These are phyloP conservation scores for Trichomalopsis sarcophagae DNA, from an alignment of 1,140 invertebrate species.

Conservation along the genomic window DNA sequence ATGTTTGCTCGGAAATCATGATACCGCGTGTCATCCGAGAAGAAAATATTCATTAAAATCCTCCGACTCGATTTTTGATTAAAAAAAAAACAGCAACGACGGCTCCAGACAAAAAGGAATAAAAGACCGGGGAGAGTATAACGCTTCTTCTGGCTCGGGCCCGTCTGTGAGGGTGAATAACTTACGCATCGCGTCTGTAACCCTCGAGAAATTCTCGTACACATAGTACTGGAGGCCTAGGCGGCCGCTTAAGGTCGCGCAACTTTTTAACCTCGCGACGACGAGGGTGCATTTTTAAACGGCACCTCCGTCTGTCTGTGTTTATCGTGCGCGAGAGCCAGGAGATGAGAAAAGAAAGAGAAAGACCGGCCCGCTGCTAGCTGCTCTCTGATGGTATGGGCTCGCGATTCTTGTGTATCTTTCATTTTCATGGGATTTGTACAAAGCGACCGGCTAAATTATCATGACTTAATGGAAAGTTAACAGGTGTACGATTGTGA, in stretches of 20 bases:
- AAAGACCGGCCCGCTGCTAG: not conserved
- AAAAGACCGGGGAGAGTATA: conserved; percentile 15
- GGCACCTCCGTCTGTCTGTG: conserved; percentile 18
- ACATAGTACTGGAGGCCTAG: not conserved
- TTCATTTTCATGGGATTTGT: conserved; percentile 42
- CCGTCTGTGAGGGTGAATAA: conserved; percentile 46
- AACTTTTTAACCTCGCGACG: conserved; percentile 45
- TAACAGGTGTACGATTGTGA: conserved; percentile 29
- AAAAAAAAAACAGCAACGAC: conserved; percentile 17
- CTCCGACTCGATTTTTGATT: conserved; percentile 27
- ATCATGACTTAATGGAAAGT: conserved; percentile 35
- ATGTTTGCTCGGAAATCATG: not conserved
- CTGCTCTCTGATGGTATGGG: not conserved
- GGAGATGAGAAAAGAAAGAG: not conserved
- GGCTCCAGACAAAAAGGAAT: conserved; percentile 16
- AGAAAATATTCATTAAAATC: conserved; percentile 39
- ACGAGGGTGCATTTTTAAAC: conserved; percentile 51
- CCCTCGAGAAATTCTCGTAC: conserved; percentile 39
- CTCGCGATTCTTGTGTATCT: conserved; percentile 28
- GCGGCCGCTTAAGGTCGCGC: conserved; percentile 47
- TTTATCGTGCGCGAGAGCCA: conserved; percentile 25
- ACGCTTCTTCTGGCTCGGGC: not conserved
- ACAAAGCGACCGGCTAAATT: not conserved
- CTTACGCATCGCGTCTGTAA: conserved; percentile 26
- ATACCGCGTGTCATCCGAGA: not conserved